Evolutionary conservation across 2,113 vertebrate species (phyloP), one percentile per base, ranked within the genome.

Genomic region (Chloroceryle aenea): DNA sequence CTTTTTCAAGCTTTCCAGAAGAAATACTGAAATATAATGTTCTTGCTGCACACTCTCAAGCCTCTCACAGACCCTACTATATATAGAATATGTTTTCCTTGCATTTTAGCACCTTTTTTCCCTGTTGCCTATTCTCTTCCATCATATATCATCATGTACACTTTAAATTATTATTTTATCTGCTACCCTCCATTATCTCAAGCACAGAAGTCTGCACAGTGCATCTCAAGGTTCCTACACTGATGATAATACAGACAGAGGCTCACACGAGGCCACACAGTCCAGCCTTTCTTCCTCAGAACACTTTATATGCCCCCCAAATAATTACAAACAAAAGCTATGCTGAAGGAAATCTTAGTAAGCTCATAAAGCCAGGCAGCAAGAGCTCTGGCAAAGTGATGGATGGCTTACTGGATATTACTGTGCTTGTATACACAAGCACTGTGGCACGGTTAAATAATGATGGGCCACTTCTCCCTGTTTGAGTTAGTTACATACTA

Each of bases 1-100:
- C 48, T 77, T 85, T 74, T 85, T 23, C 82, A 75, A 88, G 82
- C 71, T 94, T 93, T 94, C 66, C 90, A 93, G 67, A 59, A 68
- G 88, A 94, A 85, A 78, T 80, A 87, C 30, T 45, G 52, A 92
- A 91, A 90, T 82, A 87, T 23, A 67, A 53, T 40, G 40, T 58
- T 62, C 75, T 83, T 85, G 27, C 30, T 15, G 59, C 78, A 89
- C 9, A 45, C 45, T 82, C 58, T 56, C 47, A 58, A 67, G 58
- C 74, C 40, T 87, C 63, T 93, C 71, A 50, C n/a, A 81, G 68
- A 77, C 50, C 50, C 84, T 81, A 16, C 73, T 75, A 72, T 72
- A 89, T 74, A 78, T 38, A 93, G 85, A 40, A 72, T 40, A 32
- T 14, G 38, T 59, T 93, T 74, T 83, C 69, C 23, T 4, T n/a